Evolutionary conservation across 2,113 vertebrate genomes (phyloP).

Genomic region (Poecilia latipinna): DNA sequence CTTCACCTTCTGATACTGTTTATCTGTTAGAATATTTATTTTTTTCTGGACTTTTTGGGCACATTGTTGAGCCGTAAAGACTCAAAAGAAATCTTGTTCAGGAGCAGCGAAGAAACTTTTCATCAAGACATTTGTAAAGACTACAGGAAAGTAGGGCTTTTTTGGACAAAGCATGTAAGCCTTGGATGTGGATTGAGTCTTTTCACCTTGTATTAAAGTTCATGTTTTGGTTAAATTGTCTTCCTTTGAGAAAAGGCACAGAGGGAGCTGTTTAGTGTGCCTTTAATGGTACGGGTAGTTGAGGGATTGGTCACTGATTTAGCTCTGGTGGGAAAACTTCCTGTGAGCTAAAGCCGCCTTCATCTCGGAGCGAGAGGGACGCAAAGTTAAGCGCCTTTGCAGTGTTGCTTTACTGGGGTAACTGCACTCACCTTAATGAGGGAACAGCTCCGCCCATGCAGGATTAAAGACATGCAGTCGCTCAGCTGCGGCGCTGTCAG

Average conservation of each 20-base stretch:
- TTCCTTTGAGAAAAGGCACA: not conserved
- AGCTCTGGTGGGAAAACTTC: slow-evolving; percentile 35
- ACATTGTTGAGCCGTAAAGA: not conserved
- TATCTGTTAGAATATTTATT: too few species aligned
- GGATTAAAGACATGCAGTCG: slow-evolving; percentile 6
- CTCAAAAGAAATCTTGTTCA: too few species aligned
- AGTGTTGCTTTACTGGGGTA: slow-evolving; percentile 37
- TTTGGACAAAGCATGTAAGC: not conserved
- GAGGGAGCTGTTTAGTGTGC: slow-evolving; percentile 17
- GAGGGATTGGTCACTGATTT: slow-evolving; percentile 47
- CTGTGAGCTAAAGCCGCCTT: slow-evolving; percentile 42
- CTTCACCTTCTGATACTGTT: too few species aligned
- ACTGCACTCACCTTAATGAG: slow-evolving; percentile 53
- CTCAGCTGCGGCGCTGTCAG: slow-evolving; percentile 3
- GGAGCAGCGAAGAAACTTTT: too few species aligned
- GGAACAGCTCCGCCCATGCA: slow-evolving; percentile 23
- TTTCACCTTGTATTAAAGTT: not conserved
- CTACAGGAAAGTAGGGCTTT: not conserved
- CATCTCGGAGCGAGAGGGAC: slow-evolving; percentile 8
- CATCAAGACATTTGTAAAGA: not conserved
- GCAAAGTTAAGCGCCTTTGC: slow-evolving; percentile 56
- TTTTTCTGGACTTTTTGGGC: not conserved
- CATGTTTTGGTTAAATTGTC: not conserved
- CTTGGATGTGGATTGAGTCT: too few species aligned
- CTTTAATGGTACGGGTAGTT: slow-evolving; percentile 40